Evolutionary conservation across 2,888 invertebrate species (phyloP).

Genomic region (Zygaena filipendulae): DNA sequence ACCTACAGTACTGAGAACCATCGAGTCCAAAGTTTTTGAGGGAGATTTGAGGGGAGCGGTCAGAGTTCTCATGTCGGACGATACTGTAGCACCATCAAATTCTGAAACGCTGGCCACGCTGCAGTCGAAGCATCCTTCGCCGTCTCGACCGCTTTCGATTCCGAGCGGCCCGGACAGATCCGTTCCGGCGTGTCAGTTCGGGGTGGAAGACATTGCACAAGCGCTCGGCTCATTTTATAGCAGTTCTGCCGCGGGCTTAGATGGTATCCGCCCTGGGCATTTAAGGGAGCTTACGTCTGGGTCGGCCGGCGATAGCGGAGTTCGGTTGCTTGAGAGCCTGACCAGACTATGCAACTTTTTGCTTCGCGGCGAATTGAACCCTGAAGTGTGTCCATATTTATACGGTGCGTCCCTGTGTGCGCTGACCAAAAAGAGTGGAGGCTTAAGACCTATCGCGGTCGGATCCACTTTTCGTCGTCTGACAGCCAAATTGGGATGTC

Average conservation of each 20-base stretch:
- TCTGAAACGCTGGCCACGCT: constrained; percentile 1
- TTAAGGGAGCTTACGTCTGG: no score
- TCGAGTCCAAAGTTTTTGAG: constrained; percentile 10
- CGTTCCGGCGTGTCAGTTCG: background rate
- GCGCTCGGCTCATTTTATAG: constrained; percentile 7
- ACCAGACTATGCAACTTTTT: no score
- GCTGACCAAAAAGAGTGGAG: no score
- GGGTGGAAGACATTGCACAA: background rate
- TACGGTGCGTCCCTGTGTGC: no score
- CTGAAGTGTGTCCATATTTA: no score
- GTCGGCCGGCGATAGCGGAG: no score
- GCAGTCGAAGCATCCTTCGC: constrained; percentile 7
- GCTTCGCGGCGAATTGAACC: no score
- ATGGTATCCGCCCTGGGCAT: constrained; percentile 9
- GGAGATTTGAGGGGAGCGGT: constrained; percentile 10
- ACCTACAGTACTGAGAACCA: background rate
- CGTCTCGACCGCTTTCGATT: constrained; percentile 3
- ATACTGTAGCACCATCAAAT: constrained; percentile 4
- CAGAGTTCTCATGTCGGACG: constrained; percentile 10
- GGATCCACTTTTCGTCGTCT: no score
- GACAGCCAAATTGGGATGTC: no score
- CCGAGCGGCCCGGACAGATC: constrained; percentile 1
- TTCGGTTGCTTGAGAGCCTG: no score
- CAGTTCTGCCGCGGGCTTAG: constrained; percentile 10
- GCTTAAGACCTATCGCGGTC: no score